Evolutionary conservation across 2,888 invertebrate species (phyloP), one percentile per base, ranked within the genome.

Genomic region (Timema podura): DNA sequence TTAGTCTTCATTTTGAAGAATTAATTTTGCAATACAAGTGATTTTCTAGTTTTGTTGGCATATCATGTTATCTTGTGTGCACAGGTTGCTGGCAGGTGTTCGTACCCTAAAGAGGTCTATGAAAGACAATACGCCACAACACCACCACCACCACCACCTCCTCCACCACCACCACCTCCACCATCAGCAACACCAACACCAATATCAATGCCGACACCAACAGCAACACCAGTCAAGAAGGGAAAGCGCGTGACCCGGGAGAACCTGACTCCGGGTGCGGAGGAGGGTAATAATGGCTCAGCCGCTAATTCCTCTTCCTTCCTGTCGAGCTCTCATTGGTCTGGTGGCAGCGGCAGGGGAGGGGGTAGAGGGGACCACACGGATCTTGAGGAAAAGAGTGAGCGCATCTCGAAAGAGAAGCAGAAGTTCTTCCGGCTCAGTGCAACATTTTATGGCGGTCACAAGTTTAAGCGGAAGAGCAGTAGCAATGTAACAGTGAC

Each of bases 391-490:
- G 86, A 85, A 78, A 87, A 87, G 80, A 85, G 88, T 82, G 91
- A 91, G 81, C 86, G 87, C 80, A 91, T 92, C 87, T 92, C 92
- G 75, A 91, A 91, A 84, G 92, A 93, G 85, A 93, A 92, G 82
- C 92, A 91, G 83, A 92, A 92, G 83, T 92, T 92, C 85, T 93
- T 93, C 85, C 85, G 91, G 80, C 86, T 88, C 80, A 91, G 91
- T 77, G 91, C 89, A 69, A 30, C 30, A 44, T 91, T 92, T 81
- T 91, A 91, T 81, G 86, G 89, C 73, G 89, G 88, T 75, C 81
- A 81, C 75, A 79, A 77, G 76, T 75, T 74, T 74, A 76, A 74
- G 74, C 76, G 74, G 76, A 76, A 49, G 64, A 67, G 68, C 69
- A 71, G 71, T 71, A 68, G 70, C 74, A 75, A 49, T 68, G 57